phyloP scores from a whole-genome alignment of 2,113 vertebrate genomes.

The Bubo bubo region DNA sequence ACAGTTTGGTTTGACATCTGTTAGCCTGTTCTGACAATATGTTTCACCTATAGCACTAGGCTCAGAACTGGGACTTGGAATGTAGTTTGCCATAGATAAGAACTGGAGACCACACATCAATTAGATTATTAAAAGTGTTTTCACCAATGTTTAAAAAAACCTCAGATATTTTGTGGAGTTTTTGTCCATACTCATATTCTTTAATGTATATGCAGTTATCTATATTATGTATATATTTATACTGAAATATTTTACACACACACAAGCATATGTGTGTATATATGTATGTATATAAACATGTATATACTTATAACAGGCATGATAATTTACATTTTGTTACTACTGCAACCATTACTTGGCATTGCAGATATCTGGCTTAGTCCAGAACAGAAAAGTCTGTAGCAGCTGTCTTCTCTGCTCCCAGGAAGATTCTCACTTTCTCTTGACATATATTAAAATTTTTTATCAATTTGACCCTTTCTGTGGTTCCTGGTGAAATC shows the following conservation, averaged over 20 bases:
- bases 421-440: not conserved
- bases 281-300: not conserved
- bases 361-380: not conserved
- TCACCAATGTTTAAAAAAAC: not conserved
- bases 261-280: not conserved
- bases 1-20: not conserved
- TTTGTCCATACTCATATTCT: not conserved
- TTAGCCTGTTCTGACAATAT: not conserved
- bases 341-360: not conserved
- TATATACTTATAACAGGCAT: not conserved
- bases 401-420: not conserved
- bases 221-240: not conserved
- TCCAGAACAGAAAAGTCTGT: not conserved
- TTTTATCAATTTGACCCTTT: not conserved
- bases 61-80: not conserved
- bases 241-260: not conserved
- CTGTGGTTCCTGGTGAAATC: not conserved
- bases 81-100: not conserved
- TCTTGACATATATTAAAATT: not conserved
- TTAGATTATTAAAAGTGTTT: not conserved
- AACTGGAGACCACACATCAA: not conserved
- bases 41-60: not conserved
- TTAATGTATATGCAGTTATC: not conserved
- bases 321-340: not conserved
- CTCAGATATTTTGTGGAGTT: not conserved